Evolutionary conservation across 2,888 invertebrate genomes (phyloP), one percentile per base, ranked within the genome.

Genomic region (Caenorhabditis sp.): DNA sequence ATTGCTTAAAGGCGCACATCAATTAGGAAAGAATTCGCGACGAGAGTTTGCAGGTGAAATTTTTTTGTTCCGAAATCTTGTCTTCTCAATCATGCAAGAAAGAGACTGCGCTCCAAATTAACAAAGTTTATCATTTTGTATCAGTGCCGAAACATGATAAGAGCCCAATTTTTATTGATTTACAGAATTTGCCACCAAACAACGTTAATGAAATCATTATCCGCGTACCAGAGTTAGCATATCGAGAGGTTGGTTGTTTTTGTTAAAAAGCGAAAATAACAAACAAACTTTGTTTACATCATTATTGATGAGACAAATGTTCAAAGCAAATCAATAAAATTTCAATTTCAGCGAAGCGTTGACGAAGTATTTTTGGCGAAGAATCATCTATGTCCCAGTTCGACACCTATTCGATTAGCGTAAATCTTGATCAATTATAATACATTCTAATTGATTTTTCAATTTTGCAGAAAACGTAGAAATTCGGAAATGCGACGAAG

Each of bases 331-430:
- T 43, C 43, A 43, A 43, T 43, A 17, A 43, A 43, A 17, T 10
- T 3, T 43, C 8, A 3, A 12, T 43, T 43, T 14, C 17, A 43
- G 43, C 6, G 43, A 43, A 43, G 43, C 43, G 43, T 43, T 17
- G 43, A 43, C 43, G 43, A 43, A 43, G 43, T 43, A 17, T 43
- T 43, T 43, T 17, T 43, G 17, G 10, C 43, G 14, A 17, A 5
- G 43, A 43, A 43, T 17, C 43, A 43, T 43, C 43, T 72, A 72
- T 72, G 72, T 61, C 67, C 72, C 26, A 67, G 58, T 64, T 61
- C 72, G 51, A 67, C 67, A 12, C 64, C 60, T 37, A 66, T 53
- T 57, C 60, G 63, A 62, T 51, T 49, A 64, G 64, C 64, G 72
- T 72, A n/a, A 58, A 67, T 65, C 54, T 49, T 69, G 58, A 19